Evolutionary conservation across 2,113 vertebrate species (phyloP), one percentile per base, ranked within the genome.

Genomic region (Chamaetylas fuelleborni): DNA sequence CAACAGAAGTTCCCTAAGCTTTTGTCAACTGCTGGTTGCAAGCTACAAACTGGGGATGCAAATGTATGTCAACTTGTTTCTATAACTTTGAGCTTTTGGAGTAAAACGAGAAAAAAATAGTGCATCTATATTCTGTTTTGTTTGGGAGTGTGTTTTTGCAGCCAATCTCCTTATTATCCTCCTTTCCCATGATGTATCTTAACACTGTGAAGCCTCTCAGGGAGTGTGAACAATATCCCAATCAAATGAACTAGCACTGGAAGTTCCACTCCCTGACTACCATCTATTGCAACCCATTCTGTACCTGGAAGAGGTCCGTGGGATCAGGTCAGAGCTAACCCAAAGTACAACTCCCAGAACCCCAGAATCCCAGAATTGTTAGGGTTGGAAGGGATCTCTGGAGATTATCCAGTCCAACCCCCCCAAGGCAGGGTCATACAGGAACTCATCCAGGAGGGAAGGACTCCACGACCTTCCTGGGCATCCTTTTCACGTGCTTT

Each of bases 301-400:
- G 20, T 8, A 51, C 8, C 18, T 34, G 29, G 11, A 48, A 64
- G 12, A 22, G 8, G 4, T 34, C 42, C 0, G 0, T 9, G 4
- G 9, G 10, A 69, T 58, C 33, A 62, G 16, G 15, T 15, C 25
- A 54, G 77, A 57, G 11, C 18, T 50, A 81, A 65, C 8, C 19
- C 42, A 9, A 83, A 78, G 28, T 16, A 45, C 6, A 74, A 6
- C 15, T 79, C 38, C 14, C 33, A 71, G 34, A 74, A 36, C 6
- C 6, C 34, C 6, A 43, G 26, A 58, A 58, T 23, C 10, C 13
- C 24, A 71, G 48, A 65, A 57, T 2, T n/a, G 2, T 18, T 25
- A 20, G 15, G 12, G 4, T 9, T 15, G 7, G 23, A 58, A 66
- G 28, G 4, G 23, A n/a, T 7, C 5, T 58, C 51, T 58, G 26